Base-by-base conservation (phyloP, 1,140 invertebrate species). In the Leptinotarsa undecemlineata region DNA sequence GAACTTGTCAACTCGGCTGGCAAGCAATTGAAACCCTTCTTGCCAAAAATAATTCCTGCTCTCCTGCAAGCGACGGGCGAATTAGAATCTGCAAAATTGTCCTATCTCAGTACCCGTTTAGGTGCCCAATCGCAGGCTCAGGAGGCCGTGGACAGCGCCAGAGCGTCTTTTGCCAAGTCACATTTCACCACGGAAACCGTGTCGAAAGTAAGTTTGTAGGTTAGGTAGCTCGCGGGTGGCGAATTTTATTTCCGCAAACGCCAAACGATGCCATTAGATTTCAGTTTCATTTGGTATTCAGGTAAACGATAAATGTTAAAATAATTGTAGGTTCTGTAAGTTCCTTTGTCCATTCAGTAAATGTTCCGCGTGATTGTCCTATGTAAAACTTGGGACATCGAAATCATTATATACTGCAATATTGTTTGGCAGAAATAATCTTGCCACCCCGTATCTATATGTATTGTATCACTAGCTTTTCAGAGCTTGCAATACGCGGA, bases 161-260 rank as follows among this genome's bases (percentile, higher is more conserved):
- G 95, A 68, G 92, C 95, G 42, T 90, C 90, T 73, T 91, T 91
- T 19, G 93, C 94, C 0, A 93, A 93, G 81, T 91, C 90, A 33
- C 94, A 96, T 82, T 93, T 95, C 72, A 95, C 95, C 78, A 95
- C 94, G 77, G 94, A 96, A 82, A 95, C 95, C 2, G 91, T 97
- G 23, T 91, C 93, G 51, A 92, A 93, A 86, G 93, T 93, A 85
- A 79, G 81, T 79, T 20, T 48, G 4, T 20, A 21, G 20, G 63
- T 64, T 64, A 64, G 26, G 26, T 64, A 19, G 15, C 20, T 64
- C 20, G 4, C 5, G 20, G 14, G 26, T 64, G 21, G 63, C 26
- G n/a, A 15, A 15, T 57, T 8, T 57, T 17, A 57, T 57, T n/a
- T 57, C 51, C n/a, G 51, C 17, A 57, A 57, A 57, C n/a, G 51